A percentile compares a stretch with the other conserved stretches of the same genome.
These are phyloP conservation scores for Drosophila teissieri DNA, from an alignment of 1,140 invertebrate species.

Conservation along the genomic window DNA sequence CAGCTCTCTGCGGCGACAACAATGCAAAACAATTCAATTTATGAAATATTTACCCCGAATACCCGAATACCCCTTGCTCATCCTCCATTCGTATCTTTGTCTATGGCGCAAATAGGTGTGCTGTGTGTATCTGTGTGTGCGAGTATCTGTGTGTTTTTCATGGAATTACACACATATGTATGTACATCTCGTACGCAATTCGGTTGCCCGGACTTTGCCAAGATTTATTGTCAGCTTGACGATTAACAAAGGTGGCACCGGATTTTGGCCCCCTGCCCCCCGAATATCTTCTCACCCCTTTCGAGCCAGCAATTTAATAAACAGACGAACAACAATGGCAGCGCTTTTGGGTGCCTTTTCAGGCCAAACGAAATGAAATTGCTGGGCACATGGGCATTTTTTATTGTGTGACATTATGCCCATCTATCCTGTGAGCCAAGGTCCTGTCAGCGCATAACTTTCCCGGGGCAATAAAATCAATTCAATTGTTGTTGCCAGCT, in stretches of 20 bases:
- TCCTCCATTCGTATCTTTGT: constrained; percentile 3
- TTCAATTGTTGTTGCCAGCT: constrained; percentile 70
- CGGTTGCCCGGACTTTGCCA: constrained; percentile 35
- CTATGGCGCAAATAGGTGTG: constrained; percentile 32
- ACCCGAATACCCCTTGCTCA: constrained; percentile 1
- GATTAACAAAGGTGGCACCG: constrained; percentile 71
- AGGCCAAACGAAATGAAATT: constrained; percentile 66
- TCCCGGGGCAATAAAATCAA: constrained; percentile 63
- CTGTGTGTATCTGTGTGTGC: background rate
- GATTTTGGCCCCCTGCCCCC: constrained; percentile 1
- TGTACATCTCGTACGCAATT: constrained; percentile 60
- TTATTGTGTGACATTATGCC: constrained; percentile 50
- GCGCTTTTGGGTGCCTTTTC: constrained; percentile 64
- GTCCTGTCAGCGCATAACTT: constrained; percentile 56
- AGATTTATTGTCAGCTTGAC: constrained; percentile 74
- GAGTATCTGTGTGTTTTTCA: constrained; percentile 37
- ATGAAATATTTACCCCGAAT: constrained; percentile 62
- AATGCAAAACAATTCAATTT: constrained; percentile 76
- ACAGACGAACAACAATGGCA: constrained; percentile 55
- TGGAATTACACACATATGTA: constrained; percentile 34
- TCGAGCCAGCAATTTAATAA: constrained; percentile 71
- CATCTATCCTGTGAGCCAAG: constrained; percentile 40
- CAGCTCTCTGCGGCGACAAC: constrained; percentile 31
- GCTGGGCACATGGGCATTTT: constrained; percentile 58
- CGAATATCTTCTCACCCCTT: constrained; percentile 54